Base-by-base conservation (phyloP, 2,797 vertebrate species). In the Sebastes melanostomus region DNA sequence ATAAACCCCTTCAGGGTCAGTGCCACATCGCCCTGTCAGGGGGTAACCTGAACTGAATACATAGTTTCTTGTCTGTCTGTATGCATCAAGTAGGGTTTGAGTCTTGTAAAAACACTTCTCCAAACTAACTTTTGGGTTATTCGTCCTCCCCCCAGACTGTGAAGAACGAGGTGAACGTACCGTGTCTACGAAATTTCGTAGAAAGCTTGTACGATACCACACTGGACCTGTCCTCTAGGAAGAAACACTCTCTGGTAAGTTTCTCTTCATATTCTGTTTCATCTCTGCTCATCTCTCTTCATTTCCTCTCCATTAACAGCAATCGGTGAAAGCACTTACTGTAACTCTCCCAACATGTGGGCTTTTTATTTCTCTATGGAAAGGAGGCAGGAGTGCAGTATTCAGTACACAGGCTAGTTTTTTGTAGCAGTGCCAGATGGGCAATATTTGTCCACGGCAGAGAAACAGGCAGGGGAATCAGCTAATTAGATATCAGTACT, bases 121-220 rank as follows among this genome's bases (percentile, higher is more conserved):
- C 8, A 8, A 60, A 22, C 3, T 68, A 52, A 81, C 25, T 12
- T 52, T 12, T 54, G 6, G 2, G 4, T 69, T 46, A 3, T 46
- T n/a, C 3, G 1, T 68, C 18, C 34, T 34, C 93, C 38, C 13
- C 13, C 56, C 91, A 99, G 98, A 96, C 97, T 83, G 98, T 99
- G 88, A 99, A 99, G 95, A 99, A 99, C 83, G 98, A 99, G 94
- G 98, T 99, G 87, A 99, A 99, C 58, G 98, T 99, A 54, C 98
- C 98, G 4, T 99, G 98, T 93, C 95, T 99, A 84, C 96, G 98
- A 83, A 99, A 98, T 91, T 99, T 99, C 68, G 98, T 99, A 46
- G 98, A 99, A 94, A 99, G 97, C 84, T 96, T 99, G 10, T 98
- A 99, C 80, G 98, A 99, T 79, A 98, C 97, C 83, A 99, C 98